Percentiles rank a stretch among this genome's conserved stretches.
Evolutionary conservation across 2,888 invertebrate species (phyloP).

Genomic region (Limnephilus marmoratus): DNA sequence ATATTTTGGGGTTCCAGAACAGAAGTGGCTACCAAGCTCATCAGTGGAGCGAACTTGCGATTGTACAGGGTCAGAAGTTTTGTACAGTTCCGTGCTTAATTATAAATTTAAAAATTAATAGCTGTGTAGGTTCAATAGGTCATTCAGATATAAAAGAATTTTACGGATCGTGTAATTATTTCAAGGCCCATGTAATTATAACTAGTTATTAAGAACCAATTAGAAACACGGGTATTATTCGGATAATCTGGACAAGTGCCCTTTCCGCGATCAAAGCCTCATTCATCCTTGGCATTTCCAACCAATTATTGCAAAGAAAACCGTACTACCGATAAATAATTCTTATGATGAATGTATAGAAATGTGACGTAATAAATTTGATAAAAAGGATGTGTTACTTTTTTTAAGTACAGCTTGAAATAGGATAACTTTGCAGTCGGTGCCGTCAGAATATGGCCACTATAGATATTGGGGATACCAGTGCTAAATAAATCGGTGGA

Average conservation of each 20-base stretch:
- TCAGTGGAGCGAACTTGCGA: too few species aligned
- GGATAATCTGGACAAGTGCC: background rate
- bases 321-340: background rate
- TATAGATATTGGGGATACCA: too few species aligned
- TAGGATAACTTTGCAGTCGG: too few species aligned
- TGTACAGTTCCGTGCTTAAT: background rate
- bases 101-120: background rate
- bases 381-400: background rate
- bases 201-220: background rate
- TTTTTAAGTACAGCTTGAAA: too few species aligned
- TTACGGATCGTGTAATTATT: background rate
- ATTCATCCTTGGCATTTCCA: background rate
- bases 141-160: background rate
- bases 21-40: too few species aligned
- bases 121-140: background rate
- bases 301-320: background rate
- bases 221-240: background rate
- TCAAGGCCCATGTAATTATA: background rate
- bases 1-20: too few species aligned
- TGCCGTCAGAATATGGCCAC: too few species aligned
- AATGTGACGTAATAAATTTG: background rate
- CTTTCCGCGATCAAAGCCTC: background rate
- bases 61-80: too few species aligned
- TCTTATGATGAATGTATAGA: conserved; percentile 2
- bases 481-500: too few species aligned